Percentiles rank a stretch among this genome's conserved stretches.
Evolutionary conservation across 2,797 vertebrate species (phyloP).

Genomic region (Cossypha niveicapilla): DNA sequence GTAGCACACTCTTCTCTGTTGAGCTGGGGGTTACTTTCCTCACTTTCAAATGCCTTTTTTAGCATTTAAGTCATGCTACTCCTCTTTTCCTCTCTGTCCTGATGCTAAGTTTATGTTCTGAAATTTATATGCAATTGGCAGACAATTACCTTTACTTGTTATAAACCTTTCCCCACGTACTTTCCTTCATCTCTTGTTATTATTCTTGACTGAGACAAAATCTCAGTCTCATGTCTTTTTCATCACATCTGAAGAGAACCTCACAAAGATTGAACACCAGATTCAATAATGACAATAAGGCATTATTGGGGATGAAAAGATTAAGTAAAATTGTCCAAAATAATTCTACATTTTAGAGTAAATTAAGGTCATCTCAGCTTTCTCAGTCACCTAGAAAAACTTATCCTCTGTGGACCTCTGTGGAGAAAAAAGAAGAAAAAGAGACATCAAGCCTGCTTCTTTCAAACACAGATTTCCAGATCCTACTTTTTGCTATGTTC

Average conservation of each 20-base stretch:
- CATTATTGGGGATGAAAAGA: neutral
- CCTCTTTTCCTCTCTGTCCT: neutral
- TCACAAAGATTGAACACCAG: neutral
- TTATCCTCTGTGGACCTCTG: rapidly evolving
- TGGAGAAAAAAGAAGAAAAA: neutral
- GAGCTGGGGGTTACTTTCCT: neutral
- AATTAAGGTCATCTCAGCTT: neutral
- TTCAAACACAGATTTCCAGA: neutral
- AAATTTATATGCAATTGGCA: constrained; percentile 1
- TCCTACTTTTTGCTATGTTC: neutral
- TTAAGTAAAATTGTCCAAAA: neutral
- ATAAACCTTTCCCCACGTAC: neutral
- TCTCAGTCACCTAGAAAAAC: neutral
- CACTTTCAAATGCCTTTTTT: neutral
- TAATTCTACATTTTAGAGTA: neutral
- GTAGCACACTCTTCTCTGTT: neutral
- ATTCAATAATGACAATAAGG: neutral
- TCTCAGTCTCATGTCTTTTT: neutral
- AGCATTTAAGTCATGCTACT: neutral
- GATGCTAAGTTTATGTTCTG: neutral
- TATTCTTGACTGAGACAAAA: neutral
- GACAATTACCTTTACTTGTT: neutral
- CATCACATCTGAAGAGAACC: neutral
- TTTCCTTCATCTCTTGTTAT: neutral
- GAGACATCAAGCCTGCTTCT: neutral